Base-by-base conservation (phyloP, 2,888 invertebrate genomes). In the Platycheirus rosarum region DNA sequence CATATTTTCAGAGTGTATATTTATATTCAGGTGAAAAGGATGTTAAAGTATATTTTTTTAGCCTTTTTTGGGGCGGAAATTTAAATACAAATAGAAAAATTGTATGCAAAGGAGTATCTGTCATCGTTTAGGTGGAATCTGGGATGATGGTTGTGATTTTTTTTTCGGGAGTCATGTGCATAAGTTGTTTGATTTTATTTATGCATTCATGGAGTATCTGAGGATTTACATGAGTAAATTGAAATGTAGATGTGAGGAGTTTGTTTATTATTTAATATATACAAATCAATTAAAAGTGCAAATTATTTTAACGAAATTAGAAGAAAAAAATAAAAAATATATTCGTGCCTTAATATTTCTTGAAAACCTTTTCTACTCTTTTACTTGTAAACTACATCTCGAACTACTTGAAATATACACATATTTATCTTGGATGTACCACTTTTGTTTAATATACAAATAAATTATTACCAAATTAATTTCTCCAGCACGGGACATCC, bases 21-120 rank as follows among this genome's bases (percentile, higher is more conserved):
- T 53, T 20, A 13, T 20, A 53, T 53, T 35, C 53, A 53, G 53
- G 53, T 53, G 35, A n/a, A 51, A n/a, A 18, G 18, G 23, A 32
- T 32, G 26, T 8, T 32, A 8, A 4, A 7, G 29, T 32, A 32
- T 7, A 32, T 18, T 53, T 35, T 20, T 40, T 2, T 4, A 16
- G 7, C 48, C 55, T 57, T 55, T 55, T 20, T 11, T 13, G 37
- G 55, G 2, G 42, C n/a, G 42, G 5, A 49, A 18, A 76, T 55
- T 48, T 65, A 60, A 51, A 71, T 51, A 35, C 65, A 70, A 60
- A 66, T 66, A 16, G 63, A 57, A 70, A 70, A 49, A 77, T 77
- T 70, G 70, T 55, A 65, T 77, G 48, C 70, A 55, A 40, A 57
- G 20, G 14, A 48, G 40, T 69, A 55, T 73, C 63, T 63, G 75